Conservation (phyloP, 2,113 vertebrate genomes). For the Mobula birostris region DNA sequence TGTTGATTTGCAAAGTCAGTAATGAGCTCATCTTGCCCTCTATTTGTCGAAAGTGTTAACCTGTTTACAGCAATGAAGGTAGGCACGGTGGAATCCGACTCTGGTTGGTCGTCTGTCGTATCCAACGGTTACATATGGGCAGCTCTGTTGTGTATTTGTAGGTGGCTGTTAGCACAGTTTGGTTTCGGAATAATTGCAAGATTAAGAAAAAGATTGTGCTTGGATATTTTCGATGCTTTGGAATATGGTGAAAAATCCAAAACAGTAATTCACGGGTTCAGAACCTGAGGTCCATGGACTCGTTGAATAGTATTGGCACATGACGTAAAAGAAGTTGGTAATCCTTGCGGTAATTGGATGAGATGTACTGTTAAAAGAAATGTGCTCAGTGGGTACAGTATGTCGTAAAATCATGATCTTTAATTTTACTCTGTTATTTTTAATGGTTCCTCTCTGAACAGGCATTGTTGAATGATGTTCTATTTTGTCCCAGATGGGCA, state of each 20-base stretch:
- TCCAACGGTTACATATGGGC: no score
- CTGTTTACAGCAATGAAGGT: background rate
- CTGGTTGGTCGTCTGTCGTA: no score
- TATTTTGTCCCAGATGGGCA: background rate
- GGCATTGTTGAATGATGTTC: background rate
- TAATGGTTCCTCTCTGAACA: background rate
- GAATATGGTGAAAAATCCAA: background rate
- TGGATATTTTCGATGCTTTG: background rate
- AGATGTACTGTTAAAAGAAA: no score
- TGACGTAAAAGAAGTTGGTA: no score
- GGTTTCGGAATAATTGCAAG: background rate
- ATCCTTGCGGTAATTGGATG: no score
- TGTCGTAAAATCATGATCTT: background rate
- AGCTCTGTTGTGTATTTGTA: no score
- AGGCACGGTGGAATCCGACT: background rate
- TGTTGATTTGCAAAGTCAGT: background rate
- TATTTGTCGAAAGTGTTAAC: background rate
- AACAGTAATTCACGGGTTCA: background rate
- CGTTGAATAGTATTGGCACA: no score
- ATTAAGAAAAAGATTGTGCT: background rate
- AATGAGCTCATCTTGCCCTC: background rate
- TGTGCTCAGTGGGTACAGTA: background rate
- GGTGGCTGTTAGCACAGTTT: background rate
- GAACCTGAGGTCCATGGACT: no score
- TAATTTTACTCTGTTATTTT: background rate